These are phyloP conservation scores for Cydia splendana DNA, from an alignment of 1,140 invertebrate species.

Conservation along the genomic window DNA sequence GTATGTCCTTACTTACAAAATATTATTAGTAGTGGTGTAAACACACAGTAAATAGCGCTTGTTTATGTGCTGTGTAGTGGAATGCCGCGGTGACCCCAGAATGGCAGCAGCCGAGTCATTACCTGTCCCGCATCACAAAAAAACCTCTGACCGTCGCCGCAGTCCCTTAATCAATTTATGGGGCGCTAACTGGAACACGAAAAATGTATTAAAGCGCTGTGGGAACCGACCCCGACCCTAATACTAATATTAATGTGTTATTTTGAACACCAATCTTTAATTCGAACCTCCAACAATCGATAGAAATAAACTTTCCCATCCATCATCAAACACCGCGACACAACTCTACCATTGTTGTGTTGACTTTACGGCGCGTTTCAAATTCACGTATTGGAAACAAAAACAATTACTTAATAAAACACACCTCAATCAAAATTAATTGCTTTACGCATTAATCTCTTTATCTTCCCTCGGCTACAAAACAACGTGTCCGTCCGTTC, in stretches of 20 bases:
- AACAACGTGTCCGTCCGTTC: constrained; percentile 71
- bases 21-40: neutral
- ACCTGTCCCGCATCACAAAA: constrained; percentile 62
- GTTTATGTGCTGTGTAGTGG: neutral
- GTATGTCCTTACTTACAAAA: neutral
- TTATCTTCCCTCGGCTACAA: constrained; percentile 66
- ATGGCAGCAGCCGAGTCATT: constrained; percentile 37
- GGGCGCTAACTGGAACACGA: constrained; percentile 78
- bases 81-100: constrained; percentile 39
- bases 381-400: constrained; percentile 69
- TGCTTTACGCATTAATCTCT: constrained; percentile 64
- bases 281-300: constrained; percentile 25
- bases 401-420: constrained; percentile 79
- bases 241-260: constrained; percentile 53
- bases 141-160: constrained; percentile 72
- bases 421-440: constrained; percentile 72
- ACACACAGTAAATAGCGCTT: neutral
- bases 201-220: constrained; percentile 78
- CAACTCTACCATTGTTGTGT: constrained; percentile 45
- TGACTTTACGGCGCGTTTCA: constrained; percentile 61
- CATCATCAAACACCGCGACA: constrained; percentile 21
- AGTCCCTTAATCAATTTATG: constrained; percentile 78
- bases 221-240: constrained; percentile 66
- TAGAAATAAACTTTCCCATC: constrained; percentile 24
- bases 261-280: constrained; percentile 46